A percentile compares a stretch with the other conserved stretches of the same genome.
phyloP scores from a whole-genome alignment of 2,113 vertebrate genomes.

The Hippocampus mohnikei region DNA sequence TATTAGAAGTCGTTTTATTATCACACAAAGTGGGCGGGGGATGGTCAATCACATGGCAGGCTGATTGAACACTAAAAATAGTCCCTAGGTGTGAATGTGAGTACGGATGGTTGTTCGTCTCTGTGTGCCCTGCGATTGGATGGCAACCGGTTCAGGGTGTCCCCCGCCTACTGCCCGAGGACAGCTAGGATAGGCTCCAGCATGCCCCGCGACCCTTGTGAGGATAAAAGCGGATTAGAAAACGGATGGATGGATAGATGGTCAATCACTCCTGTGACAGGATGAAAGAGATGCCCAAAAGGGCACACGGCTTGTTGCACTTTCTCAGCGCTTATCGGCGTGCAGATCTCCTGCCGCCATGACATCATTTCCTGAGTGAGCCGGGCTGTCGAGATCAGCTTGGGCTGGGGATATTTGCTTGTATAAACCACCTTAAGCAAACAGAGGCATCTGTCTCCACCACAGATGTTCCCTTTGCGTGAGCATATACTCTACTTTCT shows the following conservation, averaged over 20 bases:
- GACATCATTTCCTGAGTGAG: constrained; percentile 64
- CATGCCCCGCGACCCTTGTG: too few relatives aligned
- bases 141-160: too few relatives aligned
- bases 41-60: neutral
- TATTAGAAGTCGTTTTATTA: constrained; percentile 43
- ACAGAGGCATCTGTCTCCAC: constrained; percentile 45
- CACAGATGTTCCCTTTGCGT: constrained; percentile 37
- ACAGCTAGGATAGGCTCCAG: too few relatives aligned
- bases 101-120: too few relatives aligned
- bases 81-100: too few relatives aligned
- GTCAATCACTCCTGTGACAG: constrained; percentile 22
- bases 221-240: too few relatives aligned
- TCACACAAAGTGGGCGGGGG: constrained; percentile 1
- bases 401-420: constrained; percentile 30
- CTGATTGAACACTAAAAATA: too few relatives aligned
- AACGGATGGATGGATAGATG: neutral
- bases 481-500: constrained; percentile 20
- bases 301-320: constrained; percentile 37
- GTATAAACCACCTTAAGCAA: constrained; percentile 31
- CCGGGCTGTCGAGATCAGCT: constrained; percentile 25
- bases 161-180: too few relatives aligned
- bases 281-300: constrained; percentile 33
- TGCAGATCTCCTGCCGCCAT: constrained; percentile 59
- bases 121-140: too few relatives aligned
- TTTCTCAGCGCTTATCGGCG: constrained; percentile 59